Evolutionary conservation across 1,140 invertebrate genomes (phyloP), one percentile per base, ranked within the genome.

Genomic region (Orchestia grillus): DNA sequence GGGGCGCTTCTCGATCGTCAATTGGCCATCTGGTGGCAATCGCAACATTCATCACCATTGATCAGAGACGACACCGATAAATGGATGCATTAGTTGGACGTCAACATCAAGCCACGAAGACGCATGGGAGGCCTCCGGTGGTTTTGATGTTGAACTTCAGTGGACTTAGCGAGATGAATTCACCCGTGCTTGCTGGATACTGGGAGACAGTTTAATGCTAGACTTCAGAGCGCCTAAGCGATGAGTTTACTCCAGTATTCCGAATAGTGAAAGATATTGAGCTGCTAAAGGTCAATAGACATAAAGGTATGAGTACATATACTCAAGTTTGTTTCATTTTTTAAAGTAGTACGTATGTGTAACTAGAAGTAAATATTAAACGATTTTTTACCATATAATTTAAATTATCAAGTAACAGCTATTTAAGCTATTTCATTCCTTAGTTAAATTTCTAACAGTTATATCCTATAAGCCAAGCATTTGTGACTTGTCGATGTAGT

Each of bases 1-100:
- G 41, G 44, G 28, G 11, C 15, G 62, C 28, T 77, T 95, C 0
- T 23, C 40, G 94, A 95, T 42, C n/a, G 11, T 47, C 4, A 95
- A 95, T 95, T 95, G 43, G 62, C 62, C 62, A 77, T 91, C 88
- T 91, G 88, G 88, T 91, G 88, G 88, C 88, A 91, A 91, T 91
- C 88, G 88, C 11, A 42, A 15, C 88, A 91, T 91, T 91, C 88
- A 91, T 91, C 88, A 43, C 88, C 44, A 91, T 91, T 91, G 88
- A 91, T 91, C 88, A 91, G 44, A 91, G 88, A 91, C 88, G 88
- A 91, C 88, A 91, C 41, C 88, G 88, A 91, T 91, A 91, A 91
- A 91, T 91, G 88, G 88, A 91, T 42, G 88, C 88, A 91, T 91
- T 91, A 91, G 88, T 91, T 91, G 44, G 88, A 91, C 88, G 88